phyloP scores from a whole-genome alignment of 2,113 vertebrate species.

The Urocynchramus pylzowi region DNA sequence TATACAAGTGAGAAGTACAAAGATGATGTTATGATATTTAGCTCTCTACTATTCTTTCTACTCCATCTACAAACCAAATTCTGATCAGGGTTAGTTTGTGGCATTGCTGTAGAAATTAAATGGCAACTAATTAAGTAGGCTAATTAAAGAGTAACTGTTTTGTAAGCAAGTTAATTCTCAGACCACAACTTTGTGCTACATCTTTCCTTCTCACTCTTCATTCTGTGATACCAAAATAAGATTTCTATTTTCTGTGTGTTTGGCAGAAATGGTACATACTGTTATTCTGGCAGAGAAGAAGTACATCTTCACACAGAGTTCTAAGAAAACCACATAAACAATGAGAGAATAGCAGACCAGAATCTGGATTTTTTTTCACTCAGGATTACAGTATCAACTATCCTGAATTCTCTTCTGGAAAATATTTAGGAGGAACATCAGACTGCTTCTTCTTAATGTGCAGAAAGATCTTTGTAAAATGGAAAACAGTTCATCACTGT shows the following conservation, averaged over 20 bases:
- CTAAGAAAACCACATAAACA: neutral
- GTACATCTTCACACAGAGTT: neutral
- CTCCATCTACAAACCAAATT: neutral
- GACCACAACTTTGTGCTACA: neutral
- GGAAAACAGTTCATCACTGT: neutral
- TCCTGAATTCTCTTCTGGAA: neutral
- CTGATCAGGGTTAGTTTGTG: neutral
- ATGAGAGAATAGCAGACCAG: neutral
- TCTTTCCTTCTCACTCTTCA: neutral
- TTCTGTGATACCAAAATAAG: neutral
- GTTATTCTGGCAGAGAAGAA: neutral
- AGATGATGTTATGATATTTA: neutral
- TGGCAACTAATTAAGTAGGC: neutral
- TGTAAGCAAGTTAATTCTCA: neutral
- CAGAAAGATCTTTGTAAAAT: neutral
- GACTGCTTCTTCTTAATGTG: neutral
- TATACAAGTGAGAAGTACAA: neutral
- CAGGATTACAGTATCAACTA: neutral
- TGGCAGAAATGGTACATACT: neutral
- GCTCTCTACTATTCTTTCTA: neutral
- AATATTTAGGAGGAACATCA: neutral
- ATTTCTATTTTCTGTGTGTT: neutral
- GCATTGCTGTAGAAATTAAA: neutral
- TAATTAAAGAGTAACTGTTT: neutral
- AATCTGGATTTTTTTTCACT: neutral